Percentiles rank a stretch among this genome's conserved stretches.
These are phyloP conservation scores for Heliothis virescens DNA, from an alignment of 1,140 invertebrate genomes.

Conservation along the genomic window DNA sequence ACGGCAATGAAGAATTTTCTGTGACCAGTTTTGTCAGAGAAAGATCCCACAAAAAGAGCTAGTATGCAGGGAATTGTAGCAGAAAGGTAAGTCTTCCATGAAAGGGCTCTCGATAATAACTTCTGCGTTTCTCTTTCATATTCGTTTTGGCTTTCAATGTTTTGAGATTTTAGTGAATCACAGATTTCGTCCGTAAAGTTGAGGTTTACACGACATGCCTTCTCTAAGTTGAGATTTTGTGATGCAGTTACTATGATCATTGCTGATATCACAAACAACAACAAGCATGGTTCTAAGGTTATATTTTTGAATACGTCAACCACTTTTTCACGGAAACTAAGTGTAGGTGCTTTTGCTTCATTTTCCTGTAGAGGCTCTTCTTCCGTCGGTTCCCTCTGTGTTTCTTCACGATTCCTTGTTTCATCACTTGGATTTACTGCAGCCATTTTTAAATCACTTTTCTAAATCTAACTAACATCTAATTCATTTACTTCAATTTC, in stretches of 20 bases:
- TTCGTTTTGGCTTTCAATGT: slow-evolving; percentile 63
- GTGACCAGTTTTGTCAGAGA: slow-evolving; percentile 85
- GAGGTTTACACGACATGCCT: slow-evolving; percentile 78
- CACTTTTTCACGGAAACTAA: slow-evolving; percentile 57
- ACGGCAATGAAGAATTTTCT: slow-evolving; percentile 86
- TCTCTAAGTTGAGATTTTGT: slow-evolving; percentile 77
- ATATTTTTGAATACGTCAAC: slow-evolving; percentile 62
- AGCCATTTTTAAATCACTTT: slow-evolving; percentile 43
- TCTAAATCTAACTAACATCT: slow-evolving; percentile 13
- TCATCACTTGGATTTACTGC: slow-evolving; percentile 18
- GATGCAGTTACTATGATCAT: slow-evolving; percentile 67
- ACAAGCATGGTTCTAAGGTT: slow-evolving; percentile 76
- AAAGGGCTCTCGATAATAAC: slow-evolving; percentile 64
- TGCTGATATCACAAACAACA: slow-evolving; percentile 61
- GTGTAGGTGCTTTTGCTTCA: slow-evolving; percentile 48
- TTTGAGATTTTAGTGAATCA: slow-evolving; percentile 67
- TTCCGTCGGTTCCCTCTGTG: slow-evolving; percentile 57
- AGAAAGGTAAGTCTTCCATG: slow-evolving; percentile 71
- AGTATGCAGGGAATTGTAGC: slow-evolving; percentile 86
- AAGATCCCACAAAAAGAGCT: slow-evolving; percentile 87
- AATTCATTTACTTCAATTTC: slow-evolving; percentile 38
- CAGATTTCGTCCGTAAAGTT: slow-evolving; percentile 77
- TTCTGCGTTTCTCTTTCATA: slow-evolving; percentile 75
- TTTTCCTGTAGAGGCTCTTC: slow-evolving; percentile 67
- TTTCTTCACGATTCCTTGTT: slow-evolving; percentile 49